Evolutionary conservation across 2,797 vertebrate genomes (phyloP), one percentile per base, ranked within the genome.

Genomic region (Lithobates pipiens): DNA sequence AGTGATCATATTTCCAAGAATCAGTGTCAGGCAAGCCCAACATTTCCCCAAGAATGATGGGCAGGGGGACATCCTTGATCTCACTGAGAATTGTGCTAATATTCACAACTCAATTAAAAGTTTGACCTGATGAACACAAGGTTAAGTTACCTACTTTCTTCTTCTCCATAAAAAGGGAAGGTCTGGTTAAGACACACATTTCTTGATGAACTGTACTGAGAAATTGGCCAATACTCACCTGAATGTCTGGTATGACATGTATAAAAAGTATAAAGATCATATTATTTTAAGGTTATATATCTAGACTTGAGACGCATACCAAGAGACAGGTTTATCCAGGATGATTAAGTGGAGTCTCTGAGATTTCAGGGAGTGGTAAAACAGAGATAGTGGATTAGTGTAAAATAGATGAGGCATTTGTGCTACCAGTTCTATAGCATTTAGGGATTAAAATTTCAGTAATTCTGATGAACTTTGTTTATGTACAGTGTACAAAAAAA

Each of bases 401-500:
- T 42, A 39, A 67, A 67, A 61, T 10, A 77, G n/a, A 42, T 65
- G 54, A 77, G 76, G 34, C 9, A 77, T 65, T 36, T 77, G 21
- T 42, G n/a, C 21, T 65, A 39, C 29, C 34, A 61, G 54, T 42
- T 77, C 36, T 63, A 1, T 36, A 39, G 61, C 63, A 65, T 77
- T 61, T 61, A 32, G 25, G 54, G 50, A 82, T 74, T 74, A 63
- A 74, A 42, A 82, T 82, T 4, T 54, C 44, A 54, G 13, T 18
- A 15, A 54, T 18, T 54, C 16, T 18, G 15, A 18, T 18, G 4
- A 54, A 18, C 50, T 54, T 54, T 54, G 50, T 18, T 54, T 5
- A 54, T 0, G 5, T 54, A 18, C 15, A 16, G 50, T 54, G 15
- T 54, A 46, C 13, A 15, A 10, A 13, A 63, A 34, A 13, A 3